phyloP scores from a whole-genome alignment of 2,113 vertebrate species.

The Hippocampus zosterae region DNA sequence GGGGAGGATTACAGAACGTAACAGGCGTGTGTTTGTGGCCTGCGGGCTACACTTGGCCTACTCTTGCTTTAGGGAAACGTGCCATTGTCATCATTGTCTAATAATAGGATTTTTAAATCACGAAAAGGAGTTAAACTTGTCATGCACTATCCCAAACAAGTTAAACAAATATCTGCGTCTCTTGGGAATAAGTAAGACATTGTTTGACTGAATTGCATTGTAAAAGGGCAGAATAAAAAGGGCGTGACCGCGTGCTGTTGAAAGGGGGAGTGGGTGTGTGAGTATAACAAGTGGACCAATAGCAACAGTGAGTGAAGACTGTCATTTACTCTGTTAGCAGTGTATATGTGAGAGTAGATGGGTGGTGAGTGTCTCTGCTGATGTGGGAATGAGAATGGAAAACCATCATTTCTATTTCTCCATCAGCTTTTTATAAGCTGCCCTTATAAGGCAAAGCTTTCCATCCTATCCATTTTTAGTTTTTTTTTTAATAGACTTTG shows the following conservation, averaged over 20 bases:
- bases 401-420: conserved; percentile 65
- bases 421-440: conserved; percentile 67
- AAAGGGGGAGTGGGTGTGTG: neutral
- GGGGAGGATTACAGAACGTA: too few species aligned
- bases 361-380: conserved; percentile 44
- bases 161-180: neutral
- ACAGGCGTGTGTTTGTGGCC: too few species aligned
- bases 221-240: neutral
- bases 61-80: too few species aligned
- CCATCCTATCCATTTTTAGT: conserved; percentile 77
- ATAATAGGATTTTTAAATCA: too few species aligned
- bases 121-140: too few species aligned
- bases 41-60: too few species aligned
- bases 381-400: conserved; percentile 52
- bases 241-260: neutral
- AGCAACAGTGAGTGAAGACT: conserved; percentile 10
- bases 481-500: conserved; percentile 73
- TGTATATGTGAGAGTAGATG: conserved; percentile 46
- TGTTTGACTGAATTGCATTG: neutral
- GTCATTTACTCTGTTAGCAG: neutral
- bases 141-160: too few species aligned
- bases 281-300: neutral
- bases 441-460: conserved; percentile 70
- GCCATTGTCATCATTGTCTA: too few species aligned
- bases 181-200: neutral